phyloP scores from a whole-genome alignment of 2,888 invertebrate genomes.

The Asteroscopus sphinx region DNA sequence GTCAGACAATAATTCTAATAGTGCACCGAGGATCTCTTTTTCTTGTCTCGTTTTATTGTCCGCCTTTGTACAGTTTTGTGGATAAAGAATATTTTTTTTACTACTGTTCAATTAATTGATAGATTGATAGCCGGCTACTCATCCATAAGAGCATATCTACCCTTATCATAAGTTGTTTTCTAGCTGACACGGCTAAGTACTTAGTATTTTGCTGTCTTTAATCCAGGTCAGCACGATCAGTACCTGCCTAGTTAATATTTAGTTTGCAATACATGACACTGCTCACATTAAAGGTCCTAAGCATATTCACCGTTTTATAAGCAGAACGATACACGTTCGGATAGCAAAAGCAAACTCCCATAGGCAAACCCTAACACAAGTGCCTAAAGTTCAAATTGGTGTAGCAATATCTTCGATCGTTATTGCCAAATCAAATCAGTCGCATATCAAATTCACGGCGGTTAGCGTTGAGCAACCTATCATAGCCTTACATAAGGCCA shows the following conservation, averaged over 20 bases:
- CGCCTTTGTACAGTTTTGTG: no score
- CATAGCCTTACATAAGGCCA: conserved; percentile 65
- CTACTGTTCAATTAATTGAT: no score
- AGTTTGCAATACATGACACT: conserved; percentile 7
- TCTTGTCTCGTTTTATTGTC: no score
- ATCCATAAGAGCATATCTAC: no score
- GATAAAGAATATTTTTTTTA: no score
- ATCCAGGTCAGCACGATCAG: no score
- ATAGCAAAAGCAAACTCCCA: conserved; percentile 4
- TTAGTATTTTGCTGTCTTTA: no score
- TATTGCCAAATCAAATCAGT: conserved; percentile 53
- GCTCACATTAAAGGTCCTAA: conserved; percentile 17
- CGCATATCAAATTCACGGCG: conserved; percentile 52
- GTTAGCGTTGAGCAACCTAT: conserved; percentile 48
- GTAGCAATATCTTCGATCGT: conserved; percentile 8
- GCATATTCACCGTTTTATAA: conserved; percentile 31
- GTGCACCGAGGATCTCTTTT: no score
- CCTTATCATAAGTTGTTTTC: no score
- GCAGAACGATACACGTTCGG: conserved; percentile 29
- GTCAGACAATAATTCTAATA: no score
- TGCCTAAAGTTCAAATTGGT: conserved; percentile 16
- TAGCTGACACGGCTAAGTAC: no score
- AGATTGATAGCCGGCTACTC: no score
- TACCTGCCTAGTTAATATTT: neutral
- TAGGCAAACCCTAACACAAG: conserved; percentile 5